These are phyloP conservation scores for Lamproptera curius DNA, from an alignment of 2,888 invertebrate species.

Conservation along the genomic window DNA sequence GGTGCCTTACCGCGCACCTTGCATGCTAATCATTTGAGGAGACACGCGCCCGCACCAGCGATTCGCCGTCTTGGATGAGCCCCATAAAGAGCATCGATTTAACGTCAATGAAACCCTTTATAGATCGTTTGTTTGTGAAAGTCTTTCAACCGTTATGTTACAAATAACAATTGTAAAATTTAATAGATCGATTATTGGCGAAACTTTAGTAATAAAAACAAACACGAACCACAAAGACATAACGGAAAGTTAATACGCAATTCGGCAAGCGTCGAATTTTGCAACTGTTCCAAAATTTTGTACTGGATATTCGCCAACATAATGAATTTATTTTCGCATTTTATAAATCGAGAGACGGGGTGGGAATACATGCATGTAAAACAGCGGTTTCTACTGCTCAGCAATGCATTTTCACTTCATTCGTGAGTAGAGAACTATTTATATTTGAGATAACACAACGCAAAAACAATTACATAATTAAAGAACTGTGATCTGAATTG, in stretches of 20 bases:
- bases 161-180: constrained; percentile 14
- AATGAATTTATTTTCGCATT: constrained; percentile 26
- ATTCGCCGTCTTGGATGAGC: constrained; percentile 53
- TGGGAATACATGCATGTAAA: constrained; percentile 59
- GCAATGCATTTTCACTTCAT: constrained; percentile 65
- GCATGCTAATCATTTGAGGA: constrained; percentile 61
- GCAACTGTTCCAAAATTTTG: constrained; percentile 23
- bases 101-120: constrained; percentile 59
- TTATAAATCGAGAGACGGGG: constrained; percentile 36
- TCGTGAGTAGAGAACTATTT: constrained; percentile 11
- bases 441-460: constrained; percentile 16
- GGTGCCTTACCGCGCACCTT: constrained; percentile 47
- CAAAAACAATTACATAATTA: constrained; percentile 12
- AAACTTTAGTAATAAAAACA: background rate
- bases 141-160: constrained; percentile 43
- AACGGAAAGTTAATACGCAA: constrained; percentile 12
- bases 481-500: background rate
- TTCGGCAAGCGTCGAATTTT: constrained; percentile 20
- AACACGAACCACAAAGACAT: background rate
- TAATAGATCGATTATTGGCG: background rate
- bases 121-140: constrained; percentile 62
- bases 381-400: constrained; percentile 69
- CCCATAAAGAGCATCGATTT: constrained; percentile 57
- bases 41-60: constrained; percentile 37
- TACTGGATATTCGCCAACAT: constrained; percentile 21